Base-by-base conservation (phyloP, 64 coral and sea anemone genomes). In the Cladopsammia gracilis region DNA sequence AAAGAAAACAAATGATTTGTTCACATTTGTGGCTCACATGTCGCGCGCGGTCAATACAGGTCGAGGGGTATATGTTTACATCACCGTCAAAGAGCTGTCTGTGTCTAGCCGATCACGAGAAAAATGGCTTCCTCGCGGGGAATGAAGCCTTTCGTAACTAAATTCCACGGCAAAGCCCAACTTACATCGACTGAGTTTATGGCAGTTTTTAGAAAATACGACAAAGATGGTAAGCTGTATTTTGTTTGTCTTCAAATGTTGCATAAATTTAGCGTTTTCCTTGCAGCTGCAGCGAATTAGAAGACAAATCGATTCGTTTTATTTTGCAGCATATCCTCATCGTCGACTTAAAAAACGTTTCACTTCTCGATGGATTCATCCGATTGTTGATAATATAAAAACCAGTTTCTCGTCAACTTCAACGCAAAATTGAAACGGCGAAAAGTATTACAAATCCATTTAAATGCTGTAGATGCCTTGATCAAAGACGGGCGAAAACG, bases 131-230 rank as follows among this genome's bases (percentile, higher is more conserved):
- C 80, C 43, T 84, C 80, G 0, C 61, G n/a, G 5, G 77, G 54
- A 60, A 62, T 51, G 60, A 84, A 84, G 19, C 80, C 80, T 16
- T 84, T 84, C 22, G 80, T 84, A 26, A 84, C 80, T 11, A 84
- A 84, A 62, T 84, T 67, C 22, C 60, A 84, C 45, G 89, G 80
- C 18, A 91, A 79, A 56, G 43, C 72, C 50, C 53, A 93, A 12
- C 60, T 93, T 11, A 87, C 70, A 14, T 93, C 91, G 11, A 87
- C 83, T 23, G 81, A 86, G 2, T 93, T 93, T 71, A 86, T 86
- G 57, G 91, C 64, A 16, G 64, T 87, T n/a, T 93, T 93, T 24
- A 73, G 83, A 3, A 93, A 93, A 78, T 93, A 87, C 61, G 91
- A 93, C 73, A 93, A 62, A 79, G 91, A 93, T 87, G 91, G 91